Percentiles rank a stretch among this genome's conserved stretches.
Evolutionary conservation across 2,888 invertebrate genomes (phyloP).

Genomic region (Rhagonycha lutea): DNA sequence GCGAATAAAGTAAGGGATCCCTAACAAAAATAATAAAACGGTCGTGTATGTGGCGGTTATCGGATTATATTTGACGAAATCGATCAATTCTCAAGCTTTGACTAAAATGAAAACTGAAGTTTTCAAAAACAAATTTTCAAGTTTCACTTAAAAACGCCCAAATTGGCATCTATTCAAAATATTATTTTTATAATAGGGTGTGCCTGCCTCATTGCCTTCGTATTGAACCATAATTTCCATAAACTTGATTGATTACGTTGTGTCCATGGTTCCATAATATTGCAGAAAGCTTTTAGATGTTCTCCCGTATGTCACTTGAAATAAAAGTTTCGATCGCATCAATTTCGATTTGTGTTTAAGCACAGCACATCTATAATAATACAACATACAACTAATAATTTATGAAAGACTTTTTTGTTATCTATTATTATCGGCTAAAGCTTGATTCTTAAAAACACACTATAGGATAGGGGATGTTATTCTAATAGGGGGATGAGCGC

Average conservation of each 20-base stretch:
- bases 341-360: not conserved
- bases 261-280: not conserved
- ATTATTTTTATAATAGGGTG: not conserved
- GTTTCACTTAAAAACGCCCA: not conserved
- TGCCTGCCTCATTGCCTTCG: not conserved
- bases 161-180: not conserved
- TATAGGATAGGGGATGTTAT: not conserved
- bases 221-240: not conserved
- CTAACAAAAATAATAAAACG: too few relatives aligned
- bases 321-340: not conserved
- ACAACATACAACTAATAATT: not conserved
- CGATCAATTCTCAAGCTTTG: not conserved
- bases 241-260: not conserved
- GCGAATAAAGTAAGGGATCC: too few relatives aligned
- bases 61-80: not conserved
- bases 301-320: not conserved
- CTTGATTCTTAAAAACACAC: not conserved
- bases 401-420: not conserved
- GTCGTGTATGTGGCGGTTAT: too few relatives aligned
- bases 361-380: too few relatives aligned
- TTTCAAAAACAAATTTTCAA: not conserved
- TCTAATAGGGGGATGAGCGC: not conserved
- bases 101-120: not conserved
- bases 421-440: not conserved
- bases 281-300: not conserved